Evolutionary conservation across 2,797 vertebrate species (phyloP), one percentile per base, ranked within the genome.

Genomic region (Pangasius larnaudii): DNA sequence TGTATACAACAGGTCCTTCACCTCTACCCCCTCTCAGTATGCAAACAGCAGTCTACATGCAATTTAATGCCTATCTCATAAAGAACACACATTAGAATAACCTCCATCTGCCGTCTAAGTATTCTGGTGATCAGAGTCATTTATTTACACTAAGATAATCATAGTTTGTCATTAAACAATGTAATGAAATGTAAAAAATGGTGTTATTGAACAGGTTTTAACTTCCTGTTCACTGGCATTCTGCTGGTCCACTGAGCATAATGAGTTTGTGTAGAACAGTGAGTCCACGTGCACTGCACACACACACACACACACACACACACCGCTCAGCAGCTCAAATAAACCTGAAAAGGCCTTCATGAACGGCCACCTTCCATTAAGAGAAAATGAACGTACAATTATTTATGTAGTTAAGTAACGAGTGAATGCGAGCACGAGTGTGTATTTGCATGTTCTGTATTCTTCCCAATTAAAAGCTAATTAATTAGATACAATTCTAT

Each of bases 401-500:
- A 93, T 92, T 93, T 92, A 93, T 92, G 90, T 92, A 72, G 87
- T 93, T 93, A 95, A 94, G 92, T 92, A 93, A 93, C 91, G 92
- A 94, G 93, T 93, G 93, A 90, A 94, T 93, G 88, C 85, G 91
- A 94, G 88, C 85, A 91, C 94, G 92, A 94, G 93, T 96, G 94
- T 93, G 95, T 92, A 95, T 96, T 95, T 94, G 95, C 96, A 96
- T 95, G 94, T 94, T 95, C 94, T 90, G 92, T 94, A 93, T 95
- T 96, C 94, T 93, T 84, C 92, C 91, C 95, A 96, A 96, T 96
- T 96, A 96, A 96, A 96, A 96, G 94, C 95, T 96, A 96, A 96
- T 97, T 96, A 96, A 97, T 96, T 96, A 95, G 95, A 96, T 94
- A 95, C 95, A 96, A 95, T 96, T 96, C 96, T 95, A 96, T 96